Percentiles rank a stretch among this genome's conserved stretches.
These are phyloP conservation scores for Gymnocypris eckloni DNA, from an alignment of 2,797 vertebrate genomes.

Conservation along the genomic window DNA sequence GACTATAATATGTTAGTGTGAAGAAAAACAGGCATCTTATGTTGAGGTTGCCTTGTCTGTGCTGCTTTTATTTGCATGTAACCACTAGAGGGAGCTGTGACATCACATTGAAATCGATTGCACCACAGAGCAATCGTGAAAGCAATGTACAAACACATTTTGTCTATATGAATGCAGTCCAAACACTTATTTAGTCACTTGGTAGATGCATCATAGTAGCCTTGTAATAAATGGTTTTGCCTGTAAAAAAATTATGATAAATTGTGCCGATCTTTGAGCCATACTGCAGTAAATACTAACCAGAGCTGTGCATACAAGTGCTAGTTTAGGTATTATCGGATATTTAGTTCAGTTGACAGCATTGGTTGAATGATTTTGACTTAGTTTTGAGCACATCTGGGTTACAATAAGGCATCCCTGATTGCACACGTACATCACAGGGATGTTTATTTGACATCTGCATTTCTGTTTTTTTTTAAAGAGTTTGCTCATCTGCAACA, in stretches of 20 bases:
- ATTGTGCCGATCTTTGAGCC: background rate
- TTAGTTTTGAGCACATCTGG: background rate
- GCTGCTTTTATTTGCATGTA: background rate
- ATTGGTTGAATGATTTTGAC: background rate
- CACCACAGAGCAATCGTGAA: background rate
- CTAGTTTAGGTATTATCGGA: background rate
- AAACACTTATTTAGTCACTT: background rate
- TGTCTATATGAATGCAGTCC: background rate
- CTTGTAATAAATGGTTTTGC: conserved; percentile 14
- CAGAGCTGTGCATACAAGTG: background rate
- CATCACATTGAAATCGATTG: background rate
- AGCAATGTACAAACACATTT: background rate
- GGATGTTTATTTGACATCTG: too few relatives aligned
- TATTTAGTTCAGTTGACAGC: background rate
- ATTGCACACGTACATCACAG: too few relatives aligned
- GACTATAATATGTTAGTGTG: background rate
- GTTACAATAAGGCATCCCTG: background rate
- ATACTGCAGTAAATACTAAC: background rate
- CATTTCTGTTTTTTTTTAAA: too few relatives aligned
- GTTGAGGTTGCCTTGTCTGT: background rate
- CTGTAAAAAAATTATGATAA: background rate
- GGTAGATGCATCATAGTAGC: conserved; percentile 6
- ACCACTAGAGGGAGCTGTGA: conserved; percentile 48
- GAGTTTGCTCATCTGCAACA: too few relatives aligned
- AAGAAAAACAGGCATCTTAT: background rate